Evolutionary conservation across 2,113 vertebrate genomes (phyloP).

Genomic region (Alectura lathami): DNA sequence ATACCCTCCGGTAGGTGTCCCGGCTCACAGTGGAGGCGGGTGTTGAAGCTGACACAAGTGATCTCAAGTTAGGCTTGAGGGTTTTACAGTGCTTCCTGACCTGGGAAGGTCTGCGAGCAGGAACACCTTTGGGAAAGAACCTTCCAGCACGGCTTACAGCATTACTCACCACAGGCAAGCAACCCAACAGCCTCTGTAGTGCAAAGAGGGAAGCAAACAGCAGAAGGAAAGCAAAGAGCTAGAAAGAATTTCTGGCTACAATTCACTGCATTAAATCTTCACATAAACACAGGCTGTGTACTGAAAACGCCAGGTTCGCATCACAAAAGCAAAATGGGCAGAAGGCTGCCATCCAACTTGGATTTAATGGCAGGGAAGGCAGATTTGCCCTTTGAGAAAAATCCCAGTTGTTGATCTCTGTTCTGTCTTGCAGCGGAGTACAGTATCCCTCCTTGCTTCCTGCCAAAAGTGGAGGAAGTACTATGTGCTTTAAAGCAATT

Average conservation of each 20-base stretch:
- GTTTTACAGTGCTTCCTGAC: background rate
- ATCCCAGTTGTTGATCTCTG: conserved; percentile 52
- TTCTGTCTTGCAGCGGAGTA: conserved; percentile 49
- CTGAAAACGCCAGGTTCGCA: background rate
- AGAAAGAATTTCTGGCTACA: conserved; percentile 43
- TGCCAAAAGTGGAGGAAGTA: conserved; percentile 51
- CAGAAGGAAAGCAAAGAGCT: conserved; percentile 50
- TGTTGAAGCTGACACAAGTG: background rate
- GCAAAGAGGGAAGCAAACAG: conserved; percentile 17
- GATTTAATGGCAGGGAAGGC: conserved; percentile 42
- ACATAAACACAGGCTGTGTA: background rate
- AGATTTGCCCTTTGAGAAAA: conserved; percentile 28
- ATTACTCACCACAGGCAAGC: background rate
- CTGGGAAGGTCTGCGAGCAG: background rate
- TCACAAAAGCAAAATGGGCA: background rate
- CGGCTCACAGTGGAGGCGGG: background rate
- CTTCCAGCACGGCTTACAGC: background rate
- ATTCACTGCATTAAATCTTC: background rate
- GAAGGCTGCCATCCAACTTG: conserved; percentile 20
- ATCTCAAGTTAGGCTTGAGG: background rate
- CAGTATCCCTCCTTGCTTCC: conserved; percentile 30
- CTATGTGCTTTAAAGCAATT: conserved; percentile 37
- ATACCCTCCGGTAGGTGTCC: background rate
- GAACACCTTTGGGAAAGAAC: background rate
- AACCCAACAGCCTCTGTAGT: conserved; percentile 34